These are phyloP conservation scores for Grantiella picta DNA, from an alignment of 2,113 vertebrate genomes.

Conservation along the genomic window DNA sequence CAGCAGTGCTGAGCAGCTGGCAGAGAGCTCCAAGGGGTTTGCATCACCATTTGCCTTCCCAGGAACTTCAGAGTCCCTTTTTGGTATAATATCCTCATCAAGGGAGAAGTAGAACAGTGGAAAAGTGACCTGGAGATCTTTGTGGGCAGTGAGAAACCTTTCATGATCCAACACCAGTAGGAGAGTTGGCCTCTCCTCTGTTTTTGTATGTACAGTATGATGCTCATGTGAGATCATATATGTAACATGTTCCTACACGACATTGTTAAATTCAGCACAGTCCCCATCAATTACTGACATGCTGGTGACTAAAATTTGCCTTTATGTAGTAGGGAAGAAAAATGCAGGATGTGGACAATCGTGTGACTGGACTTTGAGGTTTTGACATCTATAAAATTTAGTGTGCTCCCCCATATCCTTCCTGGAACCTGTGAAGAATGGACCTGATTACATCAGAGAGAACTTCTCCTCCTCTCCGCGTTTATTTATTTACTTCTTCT, in stretches of 20 bases:
- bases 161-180: neutral
- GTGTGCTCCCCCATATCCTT: neutral
- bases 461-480: neutral
- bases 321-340: neutral
- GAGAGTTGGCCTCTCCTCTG: neutral
- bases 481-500: neutral
- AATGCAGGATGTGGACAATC: fast-evolving
- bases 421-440: neutral
- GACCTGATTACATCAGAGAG: neutral
- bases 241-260: neutral
- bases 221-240: neutral
- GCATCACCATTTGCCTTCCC: neutral
- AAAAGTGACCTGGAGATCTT: neutral
- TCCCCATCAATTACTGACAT: neutral
- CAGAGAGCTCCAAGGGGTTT: neutral
- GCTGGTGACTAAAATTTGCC: neutral
- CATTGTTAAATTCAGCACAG: neutral
- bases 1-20: neutral
- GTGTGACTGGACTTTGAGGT: neutral
- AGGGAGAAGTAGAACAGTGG: neutral
- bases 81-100: neutral
- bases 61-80: neutral
- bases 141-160: neutral
- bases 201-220: fast-evolving
- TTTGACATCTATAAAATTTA: neutral